Conservation (phyloP, 2,797 vertebrate genomes). For the Manis crassicaudata region DNA sequence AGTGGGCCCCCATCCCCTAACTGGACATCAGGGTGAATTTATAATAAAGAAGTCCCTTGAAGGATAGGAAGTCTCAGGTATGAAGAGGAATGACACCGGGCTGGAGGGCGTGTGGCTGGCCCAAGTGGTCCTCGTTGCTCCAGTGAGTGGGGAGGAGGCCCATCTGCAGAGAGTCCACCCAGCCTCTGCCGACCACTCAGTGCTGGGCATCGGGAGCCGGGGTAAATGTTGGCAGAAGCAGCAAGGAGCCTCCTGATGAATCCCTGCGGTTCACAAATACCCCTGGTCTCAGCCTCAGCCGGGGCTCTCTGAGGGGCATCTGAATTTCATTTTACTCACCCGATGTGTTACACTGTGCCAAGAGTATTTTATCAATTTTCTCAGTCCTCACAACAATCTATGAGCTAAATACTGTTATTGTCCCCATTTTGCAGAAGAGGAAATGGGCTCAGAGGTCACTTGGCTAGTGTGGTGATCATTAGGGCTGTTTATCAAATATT, state of each 20-base stretch:
- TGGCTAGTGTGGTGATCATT: neutral
- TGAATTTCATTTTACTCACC: neutral
- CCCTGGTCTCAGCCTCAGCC: neutral
- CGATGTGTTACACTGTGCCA: neutral
- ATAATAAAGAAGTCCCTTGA: neutral
- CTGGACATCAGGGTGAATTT: neutral
- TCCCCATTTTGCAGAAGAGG: conserved; percentile 50
- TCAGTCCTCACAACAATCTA: neutral
- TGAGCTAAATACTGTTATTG: neutral
- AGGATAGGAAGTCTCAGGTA: neutral
- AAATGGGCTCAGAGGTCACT: conserved; percentile 59
- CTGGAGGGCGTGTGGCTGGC: neutral
- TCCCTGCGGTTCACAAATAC: rapidly evolving
- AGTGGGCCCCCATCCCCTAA: rapidly evolving
- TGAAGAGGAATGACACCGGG: neutral
- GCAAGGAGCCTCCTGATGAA: neutral
- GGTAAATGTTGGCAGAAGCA: neutral
- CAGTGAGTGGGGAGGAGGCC: neutral
- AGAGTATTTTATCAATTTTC: neutral
- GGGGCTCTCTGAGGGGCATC: neutral
- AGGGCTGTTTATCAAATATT: neutral
- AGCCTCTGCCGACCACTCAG: neutral
- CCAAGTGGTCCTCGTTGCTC: neutral
- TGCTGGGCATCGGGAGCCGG: rapidly evolving
- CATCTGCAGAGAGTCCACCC: neutral